phyloP scores from a whole-genome alignment of 1,140 invertebrate genomes.

The Nasonia vitripennis region DNA sequence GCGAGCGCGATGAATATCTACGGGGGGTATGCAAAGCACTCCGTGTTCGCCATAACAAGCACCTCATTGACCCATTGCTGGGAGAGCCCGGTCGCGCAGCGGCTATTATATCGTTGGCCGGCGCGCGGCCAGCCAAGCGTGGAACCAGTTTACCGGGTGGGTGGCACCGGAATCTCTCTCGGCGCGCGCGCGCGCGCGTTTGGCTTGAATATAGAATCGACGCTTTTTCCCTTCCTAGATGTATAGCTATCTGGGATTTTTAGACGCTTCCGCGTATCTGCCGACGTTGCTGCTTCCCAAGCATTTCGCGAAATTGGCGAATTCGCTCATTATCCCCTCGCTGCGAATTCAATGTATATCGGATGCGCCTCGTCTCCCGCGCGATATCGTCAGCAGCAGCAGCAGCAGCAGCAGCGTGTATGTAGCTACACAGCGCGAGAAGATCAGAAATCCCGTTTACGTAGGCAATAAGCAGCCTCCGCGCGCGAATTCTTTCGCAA shows the following conservation, averaged over 20 bases:
- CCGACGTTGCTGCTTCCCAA: too few relatives aligned
- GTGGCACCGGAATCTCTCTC: conserved; percentile 64
- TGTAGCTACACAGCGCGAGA: background rate
- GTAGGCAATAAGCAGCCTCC: conserved; percentile 42
- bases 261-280: background rate
- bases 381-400: background rate
- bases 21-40: conserved; percentile 72
- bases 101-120: conserved; percentile 62
- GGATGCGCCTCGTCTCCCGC: background rate
- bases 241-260: background rate
- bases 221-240: background rate
- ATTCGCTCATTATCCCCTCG: conserved; percentile 18
- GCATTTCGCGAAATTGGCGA: too few relatives aligned
- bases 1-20: conserved; percentile 70
- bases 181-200: conserved; percentile 29
- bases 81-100: background rate
- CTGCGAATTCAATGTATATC: conserved; percentile 34
- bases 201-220: conserved; percentile 59
- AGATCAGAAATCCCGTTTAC: conserved; percentile 45
- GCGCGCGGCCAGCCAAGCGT: conserved; percentile 59
- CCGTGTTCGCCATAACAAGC: conserved; percentile 73
- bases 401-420: background rate
- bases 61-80: conserved; percentile 72
- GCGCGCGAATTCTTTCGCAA: conserved; percentile 28
- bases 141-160: conserved; percentile 68